These are phyloP conservation scores for Nemotelus nigrinus DNA, from an alignment of 2,888 invertebrate genomes.

Conservation along the genomic window DNA sequence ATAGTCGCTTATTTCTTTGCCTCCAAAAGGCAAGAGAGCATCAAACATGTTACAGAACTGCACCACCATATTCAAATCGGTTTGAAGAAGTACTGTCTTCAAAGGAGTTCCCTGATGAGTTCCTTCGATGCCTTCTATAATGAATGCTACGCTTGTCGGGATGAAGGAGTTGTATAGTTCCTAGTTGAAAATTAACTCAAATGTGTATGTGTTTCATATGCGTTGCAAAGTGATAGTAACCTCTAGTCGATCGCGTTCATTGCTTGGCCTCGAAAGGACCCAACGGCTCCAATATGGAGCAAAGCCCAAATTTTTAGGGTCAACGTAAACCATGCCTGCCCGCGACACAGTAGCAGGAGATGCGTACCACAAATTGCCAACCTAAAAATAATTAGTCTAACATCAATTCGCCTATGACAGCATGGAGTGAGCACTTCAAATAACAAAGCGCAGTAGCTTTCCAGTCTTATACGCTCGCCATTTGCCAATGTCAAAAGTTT, in stretches of 20 bases:
- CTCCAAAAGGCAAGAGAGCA: conserved; percentile 69
- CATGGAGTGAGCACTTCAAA: conserved; percentile 73
- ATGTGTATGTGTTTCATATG: not conserved
- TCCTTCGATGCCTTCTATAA: conserved; percentile 78
- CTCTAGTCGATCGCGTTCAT: conserved; percentile 66
- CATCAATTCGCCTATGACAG: conserved; percentile 26
- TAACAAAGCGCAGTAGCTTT: conserved; percentile 81
- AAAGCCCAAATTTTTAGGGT: conserved; percentile 89
- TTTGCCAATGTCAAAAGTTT: conserved; percentile 89
- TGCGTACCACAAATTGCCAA: conserved; percentile 87
- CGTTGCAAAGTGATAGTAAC: conserved; percentile 49
- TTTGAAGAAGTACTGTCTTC: conserved; percentile 84
- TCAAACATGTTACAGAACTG: conserved; percentile 86
- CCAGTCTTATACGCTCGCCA: conserved; percentile 86
- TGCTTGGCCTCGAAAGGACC: conserved; percentile 69
- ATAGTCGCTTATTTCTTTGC: conserved; percentile 64
- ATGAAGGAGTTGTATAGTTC: conserved; percentile 82
- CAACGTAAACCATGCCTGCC: conserved; percentile 94
- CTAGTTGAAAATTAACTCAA: conserved; percentile 10
- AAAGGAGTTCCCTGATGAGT: conserved; percentile 78
- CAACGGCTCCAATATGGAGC: conserved; percentile 89
- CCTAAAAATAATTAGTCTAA: conserved; percentile 64
- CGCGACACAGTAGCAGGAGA: conserved; percentile 93
- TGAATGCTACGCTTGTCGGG: conserved; percentile 75
- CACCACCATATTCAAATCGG: conserved; percentile 85